Conservation (phyloP, 2,113 vertebrate species). For the Forbesichthys agassizii region DNA sequence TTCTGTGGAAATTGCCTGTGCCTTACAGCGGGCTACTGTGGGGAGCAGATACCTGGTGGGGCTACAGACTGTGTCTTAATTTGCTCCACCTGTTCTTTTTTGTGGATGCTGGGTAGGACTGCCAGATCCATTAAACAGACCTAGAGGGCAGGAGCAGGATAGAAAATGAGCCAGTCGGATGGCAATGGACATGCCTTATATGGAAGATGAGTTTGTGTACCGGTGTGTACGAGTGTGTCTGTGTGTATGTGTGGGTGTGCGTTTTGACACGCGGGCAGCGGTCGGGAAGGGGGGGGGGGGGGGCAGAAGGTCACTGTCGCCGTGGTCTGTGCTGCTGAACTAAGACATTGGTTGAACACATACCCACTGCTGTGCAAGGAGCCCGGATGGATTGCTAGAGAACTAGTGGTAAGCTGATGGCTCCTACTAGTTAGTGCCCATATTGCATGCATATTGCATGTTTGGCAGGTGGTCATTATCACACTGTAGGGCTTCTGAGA, state of each 20-base stretch:
- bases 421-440: constrained; percentile 20
- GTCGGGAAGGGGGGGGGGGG: no score
- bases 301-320: not conserved
- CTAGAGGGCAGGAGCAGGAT: constrained; percentile 74
- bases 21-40: constrained; percentile 65
- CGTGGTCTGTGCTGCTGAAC: not conserved
- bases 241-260: constrained; percentile 5
- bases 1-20: constrained; percentile 72
- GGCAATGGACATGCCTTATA: constrained; percentile 63
- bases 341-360: constrained; percentile 22
- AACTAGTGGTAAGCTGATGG: not conserved
- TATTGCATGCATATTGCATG: constrained; percentile 8
- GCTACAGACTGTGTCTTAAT: constrained; percentile 76
- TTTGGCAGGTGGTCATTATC: constrained; percentile 34
- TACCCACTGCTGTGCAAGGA: constrained; percentile 33
- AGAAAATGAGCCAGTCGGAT: constrained; percentile 67
- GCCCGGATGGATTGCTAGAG: constrained; percentile 15
- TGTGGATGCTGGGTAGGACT: constrained; percentile 69
- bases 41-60: constrained; percentile 61
- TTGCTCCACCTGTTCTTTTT: constrained; percentile 78
- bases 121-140: constrained; percentile 85
- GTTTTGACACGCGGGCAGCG: not conserved
- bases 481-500: constrained; percentile 35
- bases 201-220: constrained; percentile 50
- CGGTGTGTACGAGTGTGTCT: constrained; percentile 2